Base-by-base conservation (phyloP, 1,140 invertebrate genomes). In the Drosophila truncata region DNA sequence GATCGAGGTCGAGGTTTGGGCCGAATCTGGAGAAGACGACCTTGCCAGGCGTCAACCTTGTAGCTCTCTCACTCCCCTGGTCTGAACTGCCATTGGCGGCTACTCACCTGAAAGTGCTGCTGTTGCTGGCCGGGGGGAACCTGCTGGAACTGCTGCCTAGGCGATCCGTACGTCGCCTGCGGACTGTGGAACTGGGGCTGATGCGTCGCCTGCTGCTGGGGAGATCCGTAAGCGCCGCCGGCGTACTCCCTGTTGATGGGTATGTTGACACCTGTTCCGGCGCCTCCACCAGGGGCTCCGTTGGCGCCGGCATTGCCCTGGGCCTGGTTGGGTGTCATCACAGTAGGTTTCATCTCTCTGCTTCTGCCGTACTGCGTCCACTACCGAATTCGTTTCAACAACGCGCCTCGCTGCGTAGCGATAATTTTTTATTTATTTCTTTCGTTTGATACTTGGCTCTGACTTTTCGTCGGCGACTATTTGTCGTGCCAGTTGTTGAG, bases 71-170 rank as follows among this genome's bases (percentile, higher is more conserved):
- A 41, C 54, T 54, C 42, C 41, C n/a, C 54, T 50, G 49, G 29
- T 16, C 46, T 47, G 11, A 18, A 33, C 14, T 3, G 42, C 7
- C 23, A 16, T 16, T 44, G 31, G 25, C 37, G 73, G 52, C 49
- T 71, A 91, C 88, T 82, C 71, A 90, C 88, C 90, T 91, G 88
- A 91, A 91, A 91, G 67, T 91, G 84, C 75, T 87, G 87, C 69
- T 84, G 85, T 60, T 82, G 88, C 54, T 73, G 77, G 74, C 67
- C 79, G 57, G 73, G 54, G 27, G 82, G 82, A 78, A 86, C 67
- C 65, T 86, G 85, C 55, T 80, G 63, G 42, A 82, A 76, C 5
- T 37, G 64, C 44, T 78, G 69, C 31, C 86, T 80, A 29, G 85
- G 85, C 18, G 85, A 90, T 63, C 85, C 85, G 39, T 82, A 90